Percentiles rank a stretch among this genome's conserved stretches.
phyloP scores from a whole-genome alignment of 2,888 invertebrate species.

The Conops quadrifasciatus region DNA sequence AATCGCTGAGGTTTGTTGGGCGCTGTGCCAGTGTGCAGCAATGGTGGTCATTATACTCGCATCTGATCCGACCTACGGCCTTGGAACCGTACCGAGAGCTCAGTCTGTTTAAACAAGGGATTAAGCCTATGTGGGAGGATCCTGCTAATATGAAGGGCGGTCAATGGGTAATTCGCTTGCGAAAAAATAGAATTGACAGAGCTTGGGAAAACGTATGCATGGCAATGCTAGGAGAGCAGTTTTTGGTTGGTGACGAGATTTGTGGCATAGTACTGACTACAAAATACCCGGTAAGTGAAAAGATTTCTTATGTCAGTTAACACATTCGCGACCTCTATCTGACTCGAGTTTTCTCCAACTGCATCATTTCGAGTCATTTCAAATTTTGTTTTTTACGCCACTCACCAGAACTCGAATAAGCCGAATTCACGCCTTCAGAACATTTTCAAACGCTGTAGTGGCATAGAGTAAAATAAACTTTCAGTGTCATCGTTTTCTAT shows the following conservation, averaged over 20 bases:
- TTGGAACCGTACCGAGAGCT: slow-evolving; percentile 91
- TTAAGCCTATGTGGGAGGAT: slow-evolving; percentile 99
- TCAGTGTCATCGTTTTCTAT: too few relatives aligned
- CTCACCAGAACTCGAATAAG: too few relatives aligned
- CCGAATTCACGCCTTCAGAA: too few relatives aligned
- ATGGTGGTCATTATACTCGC: slow-evolving; percentile 96
- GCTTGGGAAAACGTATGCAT: slow-evolving; percentile 99
- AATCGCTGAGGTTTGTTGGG: slow-evolving; percentile 84
- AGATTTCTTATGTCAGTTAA: background rate
- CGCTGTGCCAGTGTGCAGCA: slow-evolving; percentile 93
- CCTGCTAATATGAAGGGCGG: slow-evolving; percentile 95
- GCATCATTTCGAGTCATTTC: background rate
- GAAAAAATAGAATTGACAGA: slow-evolving; percentile 92
- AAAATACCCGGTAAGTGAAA: slow-evolving; percentile 73
- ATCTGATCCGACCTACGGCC: slow-evolving; percentile 88
- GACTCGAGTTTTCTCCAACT: background rate
- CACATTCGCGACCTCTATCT: background rate
- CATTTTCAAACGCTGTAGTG: too few relatives aligned
- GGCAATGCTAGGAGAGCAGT: slow-evolving; percentile 98
- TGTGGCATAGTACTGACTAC: slow-evolving; percentile 98
- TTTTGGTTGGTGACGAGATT: slow-evolving; percentile 97
- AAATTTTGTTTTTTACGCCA: too few relatives aligned
- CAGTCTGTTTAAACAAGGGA: slow-evolving; percentile 96
- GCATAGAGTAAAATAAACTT: too few relatives aligned
- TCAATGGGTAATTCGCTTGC: slow-evolving; percentile 96